Evolutionary conservation across 2,113 vertebrate species (phyloP).

Genomic region (Vidua chalybeata): DNA sequence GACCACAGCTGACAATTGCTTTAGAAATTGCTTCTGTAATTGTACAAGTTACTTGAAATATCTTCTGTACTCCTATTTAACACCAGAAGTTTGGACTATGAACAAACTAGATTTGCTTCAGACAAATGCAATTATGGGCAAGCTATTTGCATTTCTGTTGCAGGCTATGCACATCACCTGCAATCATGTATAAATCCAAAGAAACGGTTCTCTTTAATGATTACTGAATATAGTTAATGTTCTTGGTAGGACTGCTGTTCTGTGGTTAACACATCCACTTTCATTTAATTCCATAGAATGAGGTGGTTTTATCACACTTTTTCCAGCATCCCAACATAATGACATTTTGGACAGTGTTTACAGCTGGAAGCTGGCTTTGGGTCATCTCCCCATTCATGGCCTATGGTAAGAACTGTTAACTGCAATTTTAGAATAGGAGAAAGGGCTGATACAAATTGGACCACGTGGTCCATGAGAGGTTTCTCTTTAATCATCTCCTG

Average conservation of each 20-base stretch:
- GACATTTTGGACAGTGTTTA: constrained; percentile 91
- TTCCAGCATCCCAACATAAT: constrained; percentile 91
- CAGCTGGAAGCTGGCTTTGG: constrained; percentile 93
- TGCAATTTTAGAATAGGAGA: background rate
- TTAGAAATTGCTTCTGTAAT: background rate
- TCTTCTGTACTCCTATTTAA: background rate
- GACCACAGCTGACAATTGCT: background rate
- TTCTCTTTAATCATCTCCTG: background rate
- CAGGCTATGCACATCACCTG: background rate
- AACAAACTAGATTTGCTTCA: background rate
- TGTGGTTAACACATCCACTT: constrained; percentile 29
- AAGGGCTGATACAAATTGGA: background rate
- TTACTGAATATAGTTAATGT: background rate
- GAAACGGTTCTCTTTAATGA: background rate
- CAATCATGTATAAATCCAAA: background rate
- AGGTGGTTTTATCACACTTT: constrained; percentile 87
- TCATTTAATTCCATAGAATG: constrained; percentile 81
- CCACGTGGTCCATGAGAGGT: background rate
- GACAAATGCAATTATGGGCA: background rate
- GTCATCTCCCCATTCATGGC: constrained; percentile 94
- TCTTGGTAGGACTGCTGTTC: background rate
- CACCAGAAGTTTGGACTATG: background rate
- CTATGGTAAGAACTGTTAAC: constrained; percentile 83
- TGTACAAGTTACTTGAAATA: background rate
- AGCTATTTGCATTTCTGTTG: background rate